Base-by-base conservation (phyloP, 2,888 invertebrate species). In the Dioctria linearis region DNA sequence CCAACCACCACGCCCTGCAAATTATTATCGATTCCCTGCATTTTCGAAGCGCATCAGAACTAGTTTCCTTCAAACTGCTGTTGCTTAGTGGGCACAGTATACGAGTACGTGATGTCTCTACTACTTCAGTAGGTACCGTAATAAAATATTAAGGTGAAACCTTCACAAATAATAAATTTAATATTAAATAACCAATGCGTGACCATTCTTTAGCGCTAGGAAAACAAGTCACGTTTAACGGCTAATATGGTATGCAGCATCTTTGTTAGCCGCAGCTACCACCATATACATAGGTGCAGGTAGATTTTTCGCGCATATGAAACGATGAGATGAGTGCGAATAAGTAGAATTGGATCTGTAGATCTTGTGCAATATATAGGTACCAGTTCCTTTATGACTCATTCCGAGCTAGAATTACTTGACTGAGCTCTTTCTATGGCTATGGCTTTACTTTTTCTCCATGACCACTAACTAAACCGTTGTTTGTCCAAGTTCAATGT, bases 171-270 rank as follows among this genome's bases (percentile, higher is more conserved):
- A 25, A 25, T 25, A 67, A 67, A 46, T 46, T 67, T 25, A 43
- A 67, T 67, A 67, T 67, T 46, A 67, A 25, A 67, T 46, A 46
- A 46, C 51, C 63, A 25, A 79, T 79, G 79, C 79, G 69, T 67
- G 51, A 69, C 67, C 79, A 79, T 79, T 79, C 79, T 69, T 42
- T 43, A 25, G 39, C 79, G 79, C 79, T 69, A 59, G 79, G 57
- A 79, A 79, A 61, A 79, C 79, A 79, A 79, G 79, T 79, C 79
- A 79, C 79, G 79, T 79, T 63, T 71, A 79, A 79, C 79, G 69
- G 49, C 67, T 67, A 43, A 46, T 43, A 67, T 67, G 11, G 65
- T 42, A 65, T 25, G 25, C 67, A 69, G 46, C 25, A 49, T 69
- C 67, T 69, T 37, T 46, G 13, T 11, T 42, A 67, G 13, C 42